Base-by-base conservation (phyloP, 92 coral and sea anemone genomes). In the Galaxea fascicularis region DNA sequence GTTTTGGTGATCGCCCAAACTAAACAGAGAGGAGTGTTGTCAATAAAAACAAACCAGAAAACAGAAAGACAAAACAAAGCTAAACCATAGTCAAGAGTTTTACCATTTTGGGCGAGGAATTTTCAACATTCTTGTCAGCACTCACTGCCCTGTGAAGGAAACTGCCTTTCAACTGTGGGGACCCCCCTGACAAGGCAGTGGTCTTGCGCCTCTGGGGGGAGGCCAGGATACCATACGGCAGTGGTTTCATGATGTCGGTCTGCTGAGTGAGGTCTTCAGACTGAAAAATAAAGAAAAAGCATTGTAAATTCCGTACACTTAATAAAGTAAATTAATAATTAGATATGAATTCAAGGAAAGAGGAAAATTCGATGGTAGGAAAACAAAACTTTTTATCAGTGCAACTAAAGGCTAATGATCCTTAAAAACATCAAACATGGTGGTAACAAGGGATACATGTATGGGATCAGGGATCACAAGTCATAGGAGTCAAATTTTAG, bases 101-200 rank as follows among this genome's bases (percentile, higher is more conserved):
- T 79, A 96, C 98, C 97, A 91, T 87, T 51, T 90, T 89, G 4
- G 99, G 98, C 24, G 99, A 94, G 21, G 84, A 60, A 10, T 92
- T 87, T 63, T 95, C 95, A 65, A 82, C 87, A 16, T 93, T 92
- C 69, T 91, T 97, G 73, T 94, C 98, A 20, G 95, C 90, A 58
- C 78, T 88, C 16, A 82, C 82, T 57, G 98, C 95, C 76, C 93
- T 97, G 89, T 97, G 97, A 27, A 97, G 83, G 74, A 97, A 97
- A 72, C 98, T 97, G 20, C 99, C 99, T 65, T 97, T 94, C 68
- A 97, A 25, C 79, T 84, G 91, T 56, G 99, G 99, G 41, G 99
- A 97, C 8, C 96, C 85, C 56, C 85, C 89, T 62, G 93, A 63
- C 39, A 87, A 67, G 21, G 88, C 71, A 70, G 76, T 82, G 66